Conservation (phyloP, 2,113 vertebrate species). For the Malurus melanocephalus region DNA sequence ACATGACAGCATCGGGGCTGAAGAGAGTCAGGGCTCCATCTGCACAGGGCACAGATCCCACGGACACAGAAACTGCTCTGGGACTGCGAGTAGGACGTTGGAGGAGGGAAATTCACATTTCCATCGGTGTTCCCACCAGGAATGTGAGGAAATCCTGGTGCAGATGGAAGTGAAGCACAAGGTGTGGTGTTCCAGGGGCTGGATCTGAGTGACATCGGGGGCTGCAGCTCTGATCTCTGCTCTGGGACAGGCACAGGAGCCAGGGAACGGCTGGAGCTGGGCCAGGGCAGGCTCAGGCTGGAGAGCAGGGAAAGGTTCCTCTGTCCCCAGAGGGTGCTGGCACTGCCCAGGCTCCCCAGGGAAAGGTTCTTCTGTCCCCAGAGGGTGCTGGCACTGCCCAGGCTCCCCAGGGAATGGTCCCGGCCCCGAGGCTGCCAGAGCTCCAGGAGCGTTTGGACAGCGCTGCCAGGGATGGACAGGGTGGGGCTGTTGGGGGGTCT, state of each 20-base stretch:
- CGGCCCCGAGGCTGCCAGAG: not conserved
- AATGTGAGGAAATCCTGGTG: not conserved
- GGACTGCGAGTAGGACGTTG: rapidly evolving
- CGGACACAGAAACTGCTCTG: rapidly evolving
- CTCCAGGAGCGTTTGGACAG: not conserved
- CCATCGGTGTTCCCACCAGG: not conserved
- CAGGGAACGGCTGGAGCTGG: not conserved
- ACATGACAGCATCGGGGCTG: not conserved
- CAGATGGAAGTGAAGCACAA: rapidly evolving
- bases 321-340: not conserved
- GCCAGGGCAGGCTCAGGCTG: not conserved
- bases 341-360: not conserved
- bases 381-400: not conserved
- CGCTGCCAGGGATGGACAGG: not conserved
- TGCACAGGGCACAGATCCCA: not conserved
- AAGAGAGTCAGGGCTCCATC: not conserved
- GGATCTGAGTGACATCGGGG: not conserved
- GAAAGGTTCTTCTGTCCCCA: not conserved
- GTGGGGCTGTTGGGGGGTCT: not conserved
- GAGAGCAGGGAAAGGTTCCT: not conserved
- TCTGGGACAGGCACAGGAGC: not conserved
- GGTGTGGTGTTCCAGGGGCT: not conserved
- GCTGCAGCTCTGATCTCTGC: not conserved
- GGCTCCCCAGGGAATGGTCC: not conserved
- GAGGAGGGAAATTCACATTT: not conserved